These are phyloP conservation scores for Drosophila lacteicornis DNA, from an alignment of 1,140 invertebrate species.

Conservation along the genomic window DNA sequence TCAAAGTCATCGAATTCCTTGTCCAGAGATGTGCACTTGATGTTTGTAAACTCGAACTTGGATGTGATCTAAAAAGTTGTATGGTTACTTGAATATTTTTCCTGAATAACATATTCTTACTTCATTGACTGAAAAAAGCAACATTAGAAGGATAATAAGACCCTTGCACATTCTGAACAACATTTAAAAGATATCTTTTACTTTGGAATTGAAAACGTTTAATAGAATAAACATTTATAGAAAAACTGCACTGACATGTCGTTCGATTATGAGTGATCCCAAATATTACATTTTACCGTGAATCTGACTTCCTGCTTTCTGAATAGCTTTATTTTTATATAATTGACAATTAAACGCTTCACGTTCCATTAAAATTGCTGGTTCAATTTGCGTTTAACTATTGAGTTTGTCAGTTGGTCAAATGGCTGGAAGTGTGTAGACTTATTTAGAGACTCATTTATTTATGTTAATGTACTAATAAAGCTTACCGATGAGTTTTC, in stretches of 20 bases:
- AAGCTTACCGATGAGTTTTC: too few species aligned
- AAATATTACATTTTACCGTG: neutral
- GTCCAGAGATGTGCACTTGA: conserved; percentile 35
- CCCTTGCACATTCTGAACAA: neutral
- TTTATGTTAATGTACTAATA: too few species aligned
- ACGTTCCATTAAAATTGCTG: neutral
- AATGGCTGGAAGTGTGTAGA: too few species aligned
- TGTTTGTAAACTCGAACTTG: conserved; percentile 29
- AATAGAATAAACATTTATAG: neutral
- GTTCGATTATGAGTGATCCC: neutral
- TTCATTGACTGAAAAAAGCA: neutral
- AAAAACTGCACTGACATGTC: neutral
- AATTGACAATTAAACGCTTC: too few species aligned
- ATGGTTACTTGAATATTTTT: neutral
- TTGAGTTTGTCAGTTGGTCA: neutral
- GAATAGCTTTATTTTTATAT: neutral
- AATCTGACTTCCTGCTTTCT: too few species aligned
- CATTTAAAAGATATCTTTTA: neutral
- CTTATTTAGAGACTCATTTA: too few species aligned
- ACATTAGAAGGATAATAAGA: neutral
- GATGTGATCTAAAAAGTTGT: neutral
- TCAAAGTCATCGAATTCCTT: conserved; percentile 24
- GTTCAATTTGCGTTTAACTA: neutral
- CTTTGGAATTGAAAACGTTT: neutral
- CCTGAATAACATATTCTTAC: neutral